These are phyloP conservation scores for Chloromyia formosa DNA, from an alignment of 2,888 invertebrate species.

Conservation along the genomic window DNA sequence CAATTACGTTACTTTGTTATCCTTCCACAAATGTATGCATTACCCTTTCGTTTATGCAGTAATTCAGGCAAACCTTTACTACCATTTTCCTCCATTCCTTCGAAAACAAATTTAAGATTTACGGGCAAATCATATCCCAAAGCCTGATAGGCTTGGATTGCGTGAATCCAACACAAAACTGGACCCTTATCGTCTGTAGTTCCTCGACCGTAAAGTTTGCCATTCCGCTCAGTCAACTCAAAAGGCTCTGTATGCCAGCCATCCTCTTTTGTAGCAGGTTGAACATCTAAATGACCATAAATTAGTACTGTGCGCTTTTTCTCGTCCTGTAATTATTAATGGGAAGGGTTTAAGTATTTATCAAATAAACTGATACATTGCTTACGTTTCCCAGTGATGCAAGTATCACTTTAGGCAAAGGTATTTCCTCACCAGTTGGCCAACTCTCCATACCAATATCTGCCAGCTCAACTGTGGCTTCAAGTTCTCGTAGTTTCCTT, in stretches of 20 bases:
- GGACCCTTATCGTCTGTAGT: slow-evolving; percentile 95
- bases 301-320: slow-evolving; percentile 92
- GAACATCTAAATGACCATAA: slow-evolving; percentile 98
- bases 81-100: slow-evolving; percentile 99
- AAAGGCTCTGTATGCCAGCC: slow-evolving; percentile 98
- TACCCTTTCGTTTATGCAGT: slow-evolving; percentile 70
- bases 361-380: too few species aligned
- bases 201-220: slow-evolving; percentile 90
- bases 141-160: slow-evolving; percentile 86
- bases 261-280: slow-evolving; percentile 91
- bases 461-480: slow-evolving; percentile 75
- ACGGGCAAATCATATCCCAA: slow-evolving; percentile 74
- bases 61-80: slow-evolving; percentile 94
- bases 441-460: slow-evolving; percentile 81
- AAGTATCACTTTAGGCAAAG: slow-evolving; percentile 86
- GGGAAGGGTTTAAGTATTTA: slow-evolving; percentile 11
- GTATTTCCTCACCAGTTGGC: slow-evolving; percentile 75
- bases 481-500: slow-evolving; percentile 73
- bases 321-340: slow-evolving; percentile 72
- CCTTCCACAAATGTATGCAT: neutral
- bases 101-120: slow-evolving; percentile 89
- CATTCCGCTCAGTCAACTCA: slow-evolving; percentile 84
- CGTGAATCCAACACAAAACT: slow-evolving; percentile 95
- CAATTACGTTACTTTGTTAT: too few species aligned
- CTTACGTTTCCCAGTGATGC: slow-evolving; percentile 77